Percentiles rank a stretch among this genome's conserved stretches.
phyloP scores from a whole-genome alignment of 2,888 invertebrate species.

The Pristionchus entomophagus region DNA sequence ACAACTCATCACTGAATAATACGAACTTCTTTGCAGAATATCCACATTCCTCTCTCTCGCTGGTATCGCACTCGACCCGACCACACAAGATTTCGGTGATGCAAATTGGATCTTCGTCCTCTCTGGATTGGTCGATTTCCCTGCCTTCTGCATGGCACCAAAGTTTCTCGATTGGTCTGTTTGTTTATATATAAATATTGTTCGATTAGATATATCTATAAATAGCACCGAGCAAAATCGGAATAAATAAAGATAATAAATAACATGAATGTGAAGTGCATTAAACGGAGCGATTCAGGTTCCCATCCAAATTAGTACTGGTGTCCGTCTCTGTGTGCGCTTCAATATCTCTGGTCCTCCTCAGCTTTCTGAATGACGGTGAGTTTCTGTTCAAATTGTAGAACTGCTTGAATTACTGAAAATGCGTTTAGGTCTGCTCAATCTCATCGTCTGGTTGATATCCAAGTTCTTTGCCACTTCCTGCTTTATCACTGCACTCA shows the following conservation, averaged over 20 bases:
- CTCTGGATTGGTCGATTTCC: conserved; percentile 39
- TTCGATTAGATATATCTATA: too few species aligned
- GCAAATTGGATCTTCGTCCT: conserved; percentile 43
- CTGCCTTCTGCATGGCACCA: conserved; percentile 6
- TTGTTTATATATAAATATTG: too few species aligned
- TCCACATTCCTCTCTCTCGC: conserved; percentile 26
- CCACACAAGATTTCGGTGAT: conserved; percentile 13
- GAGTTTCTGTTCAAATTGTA: too few species aligned
- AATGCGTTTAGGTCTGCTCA: not conserved
- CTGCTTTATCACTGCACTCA: not conserved
- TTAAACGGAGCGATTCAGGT: not conserved
- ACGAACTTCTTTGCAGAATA: too few species aligned
- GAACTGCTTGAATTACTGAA: not conserved
- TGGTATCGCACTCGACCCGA: conserved; percentile 29
- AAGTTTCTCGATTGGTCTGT: conserved; percentile 34
- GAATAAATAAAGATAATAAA: too few species aligned
- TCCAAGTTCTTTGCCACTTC: conserved; percentile 18
- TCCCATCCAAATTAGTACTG: not conserved
- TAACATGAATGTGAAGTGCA: too few species aligned
- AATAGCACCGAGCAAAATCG: too few species aligned
- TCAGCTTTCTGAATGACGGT: conserved; percentile 16
- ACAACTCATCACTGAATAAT: too few species aligned
- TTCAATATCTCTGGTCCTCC: not conserved
- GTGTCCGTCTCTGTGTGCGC: not conserved
- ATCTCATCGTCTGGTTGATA: conserved; percentile 20